Conservation (phyloP, 1,140 invertebrate species). For the Drosophila ironensis region DNA sequence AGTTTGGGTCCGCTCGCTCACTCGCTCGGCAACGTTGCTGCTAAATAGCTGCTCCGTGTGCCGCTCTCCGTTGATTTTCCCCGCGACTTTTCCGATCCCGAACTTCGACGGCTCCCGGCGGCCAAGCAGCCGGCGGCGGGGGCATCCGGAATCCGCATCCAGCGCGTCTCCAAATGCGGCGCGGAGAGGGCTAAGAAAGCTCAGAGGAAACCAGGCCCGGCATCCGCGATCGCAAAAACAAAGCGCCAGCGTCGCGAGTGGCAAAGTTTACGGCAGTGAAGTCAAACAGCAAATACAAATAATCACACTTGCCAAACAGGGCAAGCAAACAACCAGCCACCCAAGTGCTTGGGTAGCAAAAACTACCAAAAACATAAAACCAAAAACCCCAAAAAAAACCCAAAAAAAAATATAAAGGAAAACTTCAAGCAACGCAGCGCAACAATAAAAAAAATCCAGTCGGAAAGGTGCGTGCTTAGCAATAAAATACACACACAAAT, state of each 20-base stretch:
- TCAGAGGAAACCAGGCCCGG: too few species aligned
- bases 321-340: too few species aligned
- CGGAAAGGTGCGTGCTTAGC: constrained; percentile 60
- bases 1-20: constrained; percentile 41
- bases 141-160: constrained; percentile 2
- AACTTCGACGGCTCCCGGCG: constrained; percentile 12
- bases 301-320: constrained; percentile 25
- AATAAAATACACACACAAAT: neutral
- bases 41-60: constrained; percentile 5
- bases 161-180: constrained; percentile 18
- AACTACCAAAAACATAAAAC: constrained; percentile 38
- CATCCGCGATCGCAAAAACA: constrained; percentile 2
- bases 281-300: constrained; percentile 18
- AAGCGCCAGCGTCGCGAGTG: constrained; percentile 13
- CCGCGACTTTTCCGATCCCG: constrained; percentile 15
- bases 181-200: constrained; percentile 10
- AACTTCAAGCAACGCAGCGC: constrained; percentile 1
- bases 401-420: neutral
- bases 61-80: constrained; percentile 3
- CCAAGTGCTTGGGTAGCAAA: too few species aligned
- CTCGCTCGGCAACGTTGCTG: constrained; percentile 40
- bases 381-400: constrained; percentile 4
- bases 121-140: constrained; percentile 54
- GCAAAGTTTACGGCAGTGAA: constrained; percentile 19
- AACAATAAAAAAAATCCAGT: constrained; percentile 37